phyloP scores from a whole-genome alignment of 2,113 vertebrate species.

The Oostethus manadensis region DNA sequence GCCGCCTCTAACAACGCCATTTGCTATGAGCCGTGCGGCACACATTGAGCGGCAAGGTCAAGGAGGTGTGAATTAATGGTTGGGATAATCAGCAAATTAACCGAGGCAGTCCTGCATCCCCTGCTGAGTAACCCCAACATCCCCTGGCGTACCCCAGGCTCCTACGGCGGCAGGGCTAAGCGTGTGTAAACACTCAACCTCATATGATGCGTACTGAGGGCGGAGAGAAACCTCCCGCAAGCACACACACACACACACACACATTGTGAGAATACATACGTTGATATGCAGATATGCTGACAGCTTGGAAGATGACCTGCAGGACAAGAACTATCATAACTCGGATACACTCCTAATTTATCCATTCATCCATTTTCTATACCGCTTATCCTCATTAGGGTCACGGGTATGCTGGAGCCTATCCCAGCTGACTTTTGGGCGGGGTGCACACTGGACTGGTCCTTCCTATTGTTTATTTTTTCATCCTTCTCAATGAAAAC shows the following conservation, averaged over 20 bases:
- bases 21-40: constrained; percentile 26
- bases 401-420: too few species aligned
- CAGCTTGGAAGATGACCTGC: too few species aligned
- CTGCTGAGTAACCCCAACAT: constrained; percentile 46
- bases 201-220: not conserved
- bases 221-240: constrained; percentile 1
- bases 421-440: too few species aligned
- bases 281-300: too few species aligned
- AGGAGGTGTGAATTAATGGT: constrained; percentile 56
- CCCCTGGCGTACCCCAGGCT: constrained; percentile 38
- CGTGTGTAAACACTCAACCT: constrained; percentile 41
- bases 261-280: too few species aligned
- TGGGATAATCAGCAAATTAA: constrained; percentile 52
- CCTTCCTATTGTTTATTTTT: constrained; percentile 12
- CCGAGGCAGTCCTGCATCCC: constrained; percentile 30
- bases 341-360: too few species aligned
- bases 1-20: constrained; percentile 19
- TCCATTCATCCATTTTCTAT: too few species aligned
- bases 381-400: too few species aligned
- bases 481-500: constrained; percentile 22
- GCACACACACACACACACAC: not conserved
- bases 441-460: too few species aligned
- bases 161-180: constrained; percentile 50
- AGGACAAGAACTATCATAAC: constrained; percentile 68
- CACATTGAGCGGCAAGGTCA: constrained; percentile 52